Evolutionary conservation across 2,888 invertebrate species (phyloP).

Genomic region (Parelbella ahira): DNA sequence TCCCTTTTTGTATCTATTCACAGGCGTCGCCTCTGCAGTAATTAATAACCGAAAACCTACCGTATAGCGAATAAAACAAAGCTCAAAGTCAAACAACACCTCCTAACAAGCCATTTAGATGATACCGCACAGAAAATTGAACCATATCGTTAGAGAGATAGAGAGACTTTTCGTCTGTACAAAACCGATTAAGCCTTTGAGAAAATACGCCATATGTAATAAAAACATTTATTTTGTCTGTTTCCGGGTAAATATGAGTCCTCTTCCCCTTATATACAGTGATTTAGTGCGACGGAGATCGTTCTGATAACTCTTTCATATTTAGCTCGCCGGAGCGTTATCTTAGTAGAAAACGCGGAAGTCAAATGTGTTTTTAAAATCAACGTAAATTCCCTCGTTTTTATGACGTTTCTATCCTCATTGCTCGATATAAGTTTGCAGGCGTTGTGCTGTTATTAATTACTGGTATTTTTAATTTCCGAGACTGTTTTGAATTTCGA

Average conservation of each 20-base stretch:
- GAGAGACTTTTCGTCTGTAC: constrained; percentile 29
- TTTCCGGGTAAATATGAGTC: constrained; percentile 75
- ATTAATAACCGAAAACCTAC: constrained; percentile 39
- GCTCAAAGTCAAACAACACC: constrained; percentile 36
- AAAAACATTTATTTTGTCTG: constrained; percentile 80
- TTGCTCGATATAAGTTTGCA: too few species aligned
- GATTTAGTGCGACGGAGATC: constrained; percentile 78
- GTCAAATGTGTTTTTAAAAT: constrained; percentile 54
- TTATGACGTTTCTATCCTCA: constrained; percentile 35
- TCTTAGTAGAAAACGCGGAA: constrained; percentile 71
- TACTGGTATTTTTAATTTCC: constrained; percentile 7
- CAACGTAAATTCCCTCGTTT: constrained; percentile 40
- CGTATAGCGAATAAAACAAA: constrained; percentile 34
- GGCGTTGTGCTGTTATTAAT: too few species aligned
- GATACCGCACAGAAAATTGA: constrained; percentile 37
- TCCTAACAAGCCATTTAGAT: constrained; percentile 31
- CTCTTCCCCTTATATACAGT: constrained; percentile 76
- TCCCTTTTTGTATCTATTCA: constrained; percentile 64
- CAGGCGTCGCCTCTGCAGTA: constrained; percentile 51
- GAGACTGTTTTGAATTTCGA: too few species aligned
- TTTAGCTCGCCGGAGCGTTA: constrained; percentile 71
- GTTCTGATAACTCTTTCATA: constrained; percentile 78
- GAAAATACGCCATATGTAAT: constrained; percentile 78
- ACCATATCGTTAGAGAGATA: constrained; percentile 36
- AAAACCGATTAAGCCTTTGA: constrained; percentile 54